A percentile compares a stretch with the other conserved stretches of the same genome.
phyloP scores from a whole-genome alignment of 2,888 invertebrate genomes.

The Invenusta paracnida region DNA sequence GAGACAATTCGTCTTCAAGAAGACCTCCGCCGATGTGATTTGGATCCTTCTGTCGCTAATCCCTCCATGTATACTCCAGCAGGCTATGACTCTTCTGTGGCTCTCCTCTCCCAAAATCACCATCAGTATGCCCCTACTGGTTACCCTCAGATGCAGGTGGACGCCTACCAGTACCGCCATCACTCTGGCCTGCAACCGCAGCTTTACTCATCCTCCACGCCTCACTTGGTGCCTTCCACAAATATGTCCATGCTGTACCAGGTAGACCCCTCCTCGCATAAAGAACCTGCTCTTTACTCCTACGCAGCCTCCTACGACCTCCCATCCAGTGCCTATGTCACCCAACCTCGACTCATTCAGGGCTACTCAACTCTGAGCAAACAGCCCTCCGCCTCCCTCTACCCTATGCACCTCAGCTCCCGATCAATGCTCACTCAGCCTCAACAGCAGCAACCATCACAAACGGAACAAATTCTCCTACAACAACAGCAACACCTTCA shows the following conservation, averaged over 20 bases:
- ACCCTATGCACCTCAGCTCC: not conserved
- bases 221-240: not conserved
- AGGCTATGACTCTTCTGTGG: not conserved
- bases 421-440: not conserved
- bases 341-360: not conserved
- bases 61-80: not conserved
- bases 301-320: too few relatives aligned
- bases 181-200: not conserved
- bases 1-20: conserved; percentile 64
- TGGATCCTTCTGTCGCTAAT: not conserved
- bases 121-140: not conserved
- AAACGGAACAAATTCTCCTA: not conserved
- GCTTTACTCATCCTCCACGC: not conserved
- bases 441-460: too few relatives aligned
- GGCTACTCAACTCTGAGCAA: not conserved
- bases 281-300: not conserved
- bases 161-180: not conserved
- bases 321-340: not conserved
- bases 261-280: not conserved
- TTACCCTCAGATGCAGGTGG: not conserved
- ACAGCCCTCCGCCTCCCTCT: not conserved
- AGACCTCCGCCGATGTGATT: conserved; percentile 55
- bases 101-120: not conserved
- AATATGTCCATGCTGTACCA: not conserved
- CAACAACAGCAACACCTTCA: not conserved